These are phyloP conservation scores for Epinephelus lanceolatus DNA, from an alignment of 2,113 vertebrate genomes.

Conservation along the genomic window DNA sequence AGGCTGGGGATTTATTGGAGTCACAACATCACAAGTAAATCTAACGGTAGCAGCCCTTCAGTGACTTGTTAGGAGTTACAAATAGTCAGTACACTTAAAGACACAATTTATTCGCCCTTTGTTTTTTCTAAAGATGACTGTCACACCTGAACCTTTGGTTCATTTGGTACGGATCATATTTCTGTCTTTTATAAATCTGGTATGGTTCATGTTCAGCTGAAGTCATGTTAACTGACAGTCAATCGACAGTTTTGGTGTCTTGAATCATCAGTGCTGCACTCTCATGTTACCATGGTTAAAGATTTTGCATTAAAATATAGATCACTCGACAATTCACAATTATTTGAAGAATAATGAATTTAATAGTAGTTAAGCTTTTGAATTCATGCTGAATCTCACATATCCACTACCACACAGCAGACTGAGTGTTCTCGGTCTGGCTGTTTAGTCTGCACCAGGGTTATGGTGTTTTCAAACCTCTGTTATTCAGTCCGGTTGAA, in stretches of 20 bases:
- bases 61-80: neutral
- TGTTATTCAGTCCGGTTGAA: neutral
- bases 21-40: neutral
- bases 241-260: neutral
- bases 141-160: neutral
- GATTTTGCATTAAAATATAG: neutral
- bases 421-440: neutral
- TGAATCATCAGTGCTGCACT: neutral
- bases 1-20: neutral
- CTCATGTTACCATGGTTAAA: neutral
- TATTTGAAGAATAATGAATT: neutral
- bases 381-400: neutral
- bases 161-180: neutral
- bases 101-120: neutral
- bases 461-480: neutral
- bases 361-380: neutral
- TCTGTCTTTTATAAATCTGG: neutral
- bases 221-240: neutral
- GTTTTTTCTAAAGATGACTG: neutral
- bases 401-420: neutral
- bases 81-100: neutral
- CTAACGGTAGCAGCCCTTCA: neutral
- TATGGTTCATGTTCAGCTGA: neutral
- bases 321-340: slow-evolving; percentile 13
- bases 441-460: neutral